Evolutionary conservation across 2,888 invertebrate species (phyloP), one percentile per base, ranked within the genome.

Genomic region (Lymantria dispar): DNA sequence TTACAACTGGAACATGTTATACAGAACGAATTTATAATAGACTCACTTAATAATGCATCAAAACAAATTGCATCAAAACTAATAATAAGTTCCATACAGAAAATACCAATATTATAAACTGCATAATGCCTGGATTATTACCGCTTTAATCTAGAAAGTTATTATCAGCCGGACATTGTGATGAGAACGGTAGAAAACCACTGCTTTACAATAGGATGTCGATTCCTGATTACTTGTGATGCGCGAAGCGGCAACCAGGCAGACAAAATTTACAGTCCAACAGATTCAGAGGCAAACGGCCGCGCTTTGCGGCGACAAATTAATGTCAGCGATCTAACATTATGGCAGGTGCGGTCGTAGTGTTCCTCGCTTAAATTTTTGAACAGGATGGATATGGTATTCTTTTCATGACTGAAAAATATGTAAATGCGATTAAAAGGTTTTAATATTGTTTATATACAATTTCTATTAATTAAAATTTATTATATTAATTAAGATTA

Each of bases 241-340:
- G 54, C 50, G 50, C 52, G 39, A 7, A 48, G 37, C 37, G 47
- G 33, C 31, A 30, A 37, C 53, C 7, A 33, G 12, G 48, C n/a
- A 31, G 9, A 36, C 42, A 54, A 39, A 46, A 43, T 46, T 45
- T 38, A 42, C 29, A 45, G 45, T 43, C 29, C 36, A 39, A 45
- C 15, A 43, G 15, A 29, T 39, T 40, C 44, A 42, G 56, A 53
- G 48, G 50, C 44, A 48, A 44, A 13, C 31, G 50, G 47, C 29
- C 41, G 50, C 41, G 60, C 38, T 54, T 56, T 67, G 78, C 70
- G 68, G 67, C 72, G 62, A 67, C 76, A 78, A 83, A 89, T 86
- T 88, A 83, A 89, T 89, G 82, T 72, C 75, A 68, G 58, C 86
- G 73, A 89, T 88, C 80, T 85, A 83, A 85, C 86, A 87, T 84